phyloP scores from a whole-genome alignment of 2,113 vertebrate species.

The Dipodomys merriami region DNA sequence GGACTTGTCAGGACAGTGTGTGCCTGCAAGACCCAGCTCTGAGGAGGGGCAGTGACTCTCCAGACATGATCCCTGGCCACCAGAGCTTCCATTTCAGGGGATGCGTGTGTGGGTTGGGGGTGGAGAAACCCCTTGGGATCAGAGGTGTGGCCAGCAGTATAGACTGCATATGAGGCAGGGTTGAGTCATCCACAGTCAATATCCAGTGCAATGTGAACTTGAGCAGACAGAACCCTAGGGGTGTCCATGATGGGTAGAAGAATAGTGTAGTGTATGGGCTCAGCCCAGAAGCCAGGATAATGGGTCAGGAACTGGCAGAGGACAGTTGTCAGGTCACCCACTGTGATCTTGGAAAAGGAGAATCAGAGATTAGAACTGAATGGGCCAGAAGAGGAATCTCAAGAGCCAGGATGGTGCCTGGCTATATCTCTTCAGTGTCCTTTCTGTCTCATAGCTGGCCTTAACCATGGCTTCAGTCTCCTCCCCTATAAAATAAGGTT shows the following conservation, averaged over 20 bases:
- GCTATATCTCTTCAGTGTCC: neutral
- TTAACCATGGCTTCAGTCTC: neutral
- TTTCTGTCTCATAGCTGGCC: neutral
- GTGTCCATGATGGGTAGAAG: neutral
- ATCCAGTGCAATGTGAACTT: neutral
- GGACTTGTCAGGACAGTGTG: neutral
- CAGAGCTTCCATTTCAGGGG: neutral
- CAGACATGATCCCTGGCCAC: neutral
- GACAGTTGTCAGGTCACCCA: neutral
- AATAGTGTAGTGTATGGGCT: neutral
- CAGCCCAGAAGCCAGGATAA: neutral
- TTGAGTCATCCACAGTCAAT: too few species aligned
- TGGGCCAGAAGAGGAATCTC: neutral
- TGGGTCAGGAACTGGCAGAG: neutral
- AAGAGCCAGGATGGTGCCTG: neutral
- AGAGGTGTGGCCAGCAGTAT: too few species aligned
- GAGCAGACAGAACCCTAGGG: neutral
- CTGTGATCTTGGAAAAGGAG: neutral
- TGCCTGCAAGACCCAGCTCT: neutral
- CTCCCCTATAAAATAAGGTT: neutral
- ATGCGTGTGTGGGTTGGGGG: neutral
- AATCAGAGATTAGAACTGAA: neutral
- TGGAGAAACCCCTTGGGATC: neutral
- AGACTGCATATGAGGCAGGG: neutral
- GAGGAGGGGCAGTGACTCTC: neutral